phyloP scores from a whole-genome alignment of 2,797 vertebrate species.

The Synaphobranchus kaupii region DNA sequence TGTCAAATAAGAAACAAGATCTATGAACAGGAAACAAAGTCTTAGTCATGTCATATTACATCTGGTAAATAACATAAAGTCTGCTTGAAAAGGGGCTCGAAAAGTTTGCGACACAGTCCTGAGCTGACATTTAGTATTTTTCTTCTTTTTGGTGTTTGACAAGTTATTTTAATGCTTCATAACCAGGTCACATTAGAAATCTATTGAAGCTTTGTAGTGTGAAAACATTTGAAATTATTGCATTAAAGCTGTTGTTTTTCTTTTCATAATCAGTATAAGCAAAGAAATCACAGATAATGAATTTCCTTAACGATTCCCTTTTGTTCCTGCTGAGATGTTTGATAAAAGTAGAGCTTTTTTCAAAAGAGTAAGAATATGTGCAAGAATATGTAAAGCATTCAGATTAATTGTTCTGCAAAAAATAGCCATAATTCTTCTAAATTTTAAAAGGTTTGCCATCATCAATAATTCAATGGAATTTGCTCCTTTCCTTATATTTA shows the following conservation, averaged over 20 bases:
- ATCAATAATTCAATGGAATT: background rate
- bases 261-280: background rate
- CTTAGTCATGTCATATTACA: no score
- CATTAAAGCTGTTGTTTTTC: background rate
- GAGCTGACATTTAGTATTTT: no score
- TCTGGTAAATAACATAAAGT: no score
- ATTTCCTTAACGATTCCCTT: background rate
- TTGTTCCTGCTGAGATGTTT: background rate
- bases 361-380: background rate
- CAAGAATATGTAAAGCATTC: background rate
- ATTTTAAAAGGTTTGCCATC: background rate
- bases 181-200: no score
- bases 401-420: background rate
- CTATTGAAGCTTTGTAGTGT: no score
- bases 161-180: no score
- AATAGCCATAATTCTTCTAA: background rate
- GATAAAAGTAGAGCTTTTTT: background rate
- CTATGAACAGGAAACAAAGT: no score
- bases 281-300: background rate
- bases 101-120: no score
- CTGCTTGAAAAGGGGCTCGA: no score
- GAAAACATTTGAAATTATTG: no score
- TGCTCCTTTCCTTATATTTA: background rate
- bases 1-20: no score
- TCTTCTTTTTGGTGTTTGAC: no score